Evolutionary conservation across 2,797 vertebrate species (phyloP).

Genomic region (Mionectes olivaceus): DNA sequence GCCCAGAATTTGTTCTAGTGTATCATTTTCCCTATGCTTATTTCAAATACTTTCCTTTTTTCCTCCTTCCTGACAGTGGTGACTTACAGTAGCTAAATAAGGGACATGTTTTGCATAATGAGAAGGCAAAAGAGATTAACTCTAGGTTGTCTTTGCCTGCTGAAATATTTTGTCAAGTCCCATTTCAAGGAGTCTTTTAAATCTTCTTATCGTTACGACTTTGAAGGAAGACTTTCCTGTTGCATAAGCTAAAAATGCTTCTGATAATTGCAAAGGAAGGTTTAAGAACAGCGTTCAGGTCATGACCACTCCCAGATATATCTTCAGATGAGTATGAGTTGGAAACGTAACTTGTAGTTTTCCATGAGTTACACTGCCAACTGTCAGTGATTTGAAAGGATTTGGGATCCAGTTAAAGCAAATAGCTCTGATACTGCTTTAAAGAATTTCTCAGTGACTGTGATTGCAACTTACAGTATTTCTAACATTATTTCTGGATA

Average conservation of each 20-base stretch:
- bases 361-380: not conserved
- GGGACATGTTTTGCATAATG: not conserved
- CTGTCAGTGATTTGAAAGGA: not conserved
- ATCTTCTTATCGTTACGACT: not conserved
- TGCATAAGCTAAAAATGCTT: constrained; percentile 36
- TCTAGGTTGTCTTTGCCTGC: not conserved
- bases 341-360: not conserved
- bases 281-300: not conserved
- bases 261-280: not conserved
- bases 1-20: not conserved
- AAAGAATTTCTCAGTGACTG: not conserved
- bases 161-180: constrained; percentile 40
- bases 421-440: not conserved
- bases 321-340: not conserved
- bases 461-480: not conserved
- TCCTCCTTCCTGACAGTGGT: not conserved
- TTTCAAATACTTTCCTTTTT: not conserved
- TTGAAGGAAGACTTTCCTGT: constrained; percentile 38
- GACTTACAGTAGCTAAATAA: not conserved
- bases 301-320: not conserved
- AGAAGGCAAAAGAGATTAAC: constrained; percentile 23
- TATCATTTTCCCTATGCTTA: not conserved
- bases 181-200: constrained; percentile 12
- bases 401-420: not conserved
- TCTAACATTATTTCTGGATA: not conserved